Conservation (phyloP, 2,113 vertebrate genomes). For the Misgurnus anguillicaudatus region DNA sequence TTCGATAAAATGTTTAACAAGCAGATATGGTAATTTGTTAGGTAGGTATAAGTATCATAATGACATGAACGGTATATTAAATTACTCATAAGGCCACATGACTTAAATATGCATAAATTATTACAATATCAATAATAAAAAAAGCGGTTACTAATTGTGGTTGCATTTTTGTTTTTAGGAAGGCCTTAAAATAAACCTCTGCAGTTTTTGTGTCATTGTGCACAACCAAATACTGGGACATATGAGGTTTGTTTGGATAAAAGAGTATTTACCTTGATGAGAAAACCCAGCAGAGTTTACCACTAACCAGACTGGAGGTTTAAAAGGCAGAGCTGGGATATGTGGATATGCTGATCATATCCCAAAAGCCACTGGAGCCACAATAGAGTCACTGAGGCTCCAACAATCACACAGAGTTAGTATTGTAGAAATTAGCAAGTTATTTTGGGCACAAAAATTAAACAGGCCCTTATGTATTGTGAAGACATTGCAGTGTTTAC, state of each 20-base stretch:
- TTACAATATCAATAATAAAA: background rate
- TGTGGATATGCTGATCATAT: slow-evolving; percentile 8
- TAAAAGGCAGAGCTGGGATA: background rate
- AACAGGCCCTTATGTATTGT: background rate
- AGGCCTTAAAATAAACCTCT: background rate
- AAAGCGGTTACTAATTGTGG: background rate
- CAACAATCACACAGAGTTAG: background rate
- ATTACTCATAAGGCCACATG: background rate
- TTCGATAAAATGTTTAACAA: too few species aligned
- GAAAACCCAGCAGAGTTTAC: background rate
- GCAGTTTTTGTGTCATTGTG: slow-evolving; percentile 10
- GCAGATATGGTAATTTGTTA: too few species aligned
- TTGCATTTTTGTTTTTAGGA: background rate
- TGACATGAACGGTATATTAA: too few species aligned
- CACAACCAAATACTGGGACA: slow-evolving; percentile 10
- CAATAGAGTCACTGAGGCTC: background rate
- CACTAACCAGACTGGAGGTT: slow-evolving; percentile 6
- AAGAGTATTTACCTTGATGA: background rate
- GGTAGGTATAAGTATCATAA: too few species aligned
- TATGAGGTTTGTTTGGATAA: background rate
- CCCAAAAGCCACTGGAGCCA: slow-evolving; percentile 21
- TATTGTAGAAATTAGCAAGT: background rate
- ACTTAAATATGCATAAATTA: background rate
- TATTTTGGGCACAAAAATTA: slow-evolving; percentile 12
- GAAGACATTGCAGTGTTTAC: too few species aligned